Base-by-base conservation (phyloP, 1,140 invertebrate species). In the Diachasma alloeum region DNA sequence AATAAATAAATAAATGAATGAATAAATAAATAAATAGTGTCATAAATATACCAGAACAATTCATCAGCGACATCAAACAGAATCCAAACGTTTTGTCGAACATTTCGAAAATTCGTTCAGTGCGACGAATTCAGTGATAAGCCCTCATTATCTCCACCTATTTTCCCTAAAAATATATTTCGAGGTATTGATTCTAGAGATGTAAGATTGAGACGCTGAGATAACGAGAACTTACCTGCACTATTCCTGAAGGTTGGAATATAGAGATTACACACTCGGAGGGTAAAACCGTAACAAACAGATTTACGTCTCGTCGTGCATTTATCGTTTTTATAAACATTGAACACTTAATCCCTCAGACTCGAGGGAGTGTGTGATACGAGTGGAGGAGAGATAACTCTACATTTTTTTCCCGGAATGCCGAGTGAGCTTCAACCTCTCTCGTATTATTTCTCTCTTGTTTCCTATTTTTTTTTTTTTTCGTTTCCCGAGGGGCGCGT, bases 221-320 rank as follows among this genome's bases (percentile, higher is more conserved):
- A 63, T 63, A 26, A 56, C 19, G 4, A 63, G 10, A 63, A 63
- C 24, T 63, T 63, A 63, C 59, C 59, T 63, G 59, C 19, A 17
- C 59, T 8, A 31, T 26, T 63, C 19, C 53, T 73, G 59, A 63
- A 63, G 59, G 59, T 63, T 63, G 11, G 26, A 63, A 63, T 26
- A 19, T 31, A 63, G 11, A 63, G 59, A 63, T 63, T 13, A 56
- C 48, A 56, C 48, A 56, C 19, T 56, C 19, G n/a, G 48, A 56
- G 42, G 39, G 72, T 63, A 66, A 67, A 68, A 74, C 36, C 73
- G 56, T 74, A 66, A 74, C 73, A 74, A 74, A 74, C 73, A 74
- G 73, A 74, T 74, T 74, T 63, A 63, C 48, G 31, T 31, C 31
- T 31, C 31, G 31, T 74, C 53, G 39, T 31, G 36, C 31, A 68